Conservation (phyloP, 2,113 vertebrate genomes). For the Nanger granti region DNA sequence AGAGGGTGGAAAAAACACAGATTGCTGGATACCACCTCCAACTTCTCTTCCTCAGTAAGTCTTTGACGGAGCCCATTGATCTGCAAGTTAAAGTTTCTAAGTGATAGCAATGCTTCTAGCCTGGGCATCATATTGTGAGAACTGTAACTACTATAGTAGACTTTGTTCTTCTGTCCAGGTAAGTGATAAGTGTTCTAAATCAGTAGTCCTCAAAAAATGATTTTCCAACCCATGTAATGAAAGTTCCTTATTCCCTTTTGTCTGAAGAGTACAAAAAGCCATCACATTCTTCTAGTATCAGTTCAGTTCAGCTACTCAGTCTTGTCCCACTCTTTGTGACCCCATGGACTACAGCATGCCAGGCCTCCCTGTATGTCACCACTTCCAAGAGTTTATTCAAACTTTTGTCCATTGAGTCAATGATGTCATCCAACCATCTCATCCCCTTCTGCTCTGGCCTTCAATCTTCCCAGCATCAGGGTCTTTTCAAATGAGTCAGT, state of each 20-base stretch:
- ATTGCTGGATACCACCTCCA: neutral
- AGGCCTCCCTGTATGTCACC: neutral
- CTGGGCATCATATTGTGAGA: neutral
- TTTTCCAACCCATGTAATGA: neutral
- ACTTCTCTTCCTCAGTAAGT: neutral
- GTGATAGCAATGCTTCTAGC: neutral
- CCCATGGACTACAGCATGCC: accelerated
- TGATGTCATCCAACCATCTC: neutral
- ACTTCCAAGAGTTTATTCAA: accelerated
- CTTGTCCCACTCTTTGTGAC: neutral
- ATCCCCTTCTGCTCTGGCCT: accelerated
- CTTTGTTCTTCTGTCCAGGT: neutral
- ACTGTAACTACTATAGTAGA: neutral
- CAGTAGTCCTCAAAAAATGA: neutral
- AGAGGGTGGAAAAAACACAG: neutral
- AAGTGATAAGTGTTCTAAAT: neutral
- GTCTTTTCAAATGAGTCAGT: neutral
- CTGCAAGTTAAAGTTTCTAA: neutral
- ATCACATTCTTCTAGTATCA: neutral
- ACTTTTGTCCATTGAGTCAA: neutral
- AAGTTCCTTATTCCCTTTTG: neutral
- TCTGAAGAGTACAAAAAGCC: neutral
- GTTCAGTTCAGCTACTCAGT: neutral
- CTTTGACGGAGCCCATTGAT: neutral
- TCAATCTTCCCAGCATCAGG: neutral